Base-by-base conservation (phyloP, 2,113 vertebrate genomes). In the Irena cyanogastra region DNA sequence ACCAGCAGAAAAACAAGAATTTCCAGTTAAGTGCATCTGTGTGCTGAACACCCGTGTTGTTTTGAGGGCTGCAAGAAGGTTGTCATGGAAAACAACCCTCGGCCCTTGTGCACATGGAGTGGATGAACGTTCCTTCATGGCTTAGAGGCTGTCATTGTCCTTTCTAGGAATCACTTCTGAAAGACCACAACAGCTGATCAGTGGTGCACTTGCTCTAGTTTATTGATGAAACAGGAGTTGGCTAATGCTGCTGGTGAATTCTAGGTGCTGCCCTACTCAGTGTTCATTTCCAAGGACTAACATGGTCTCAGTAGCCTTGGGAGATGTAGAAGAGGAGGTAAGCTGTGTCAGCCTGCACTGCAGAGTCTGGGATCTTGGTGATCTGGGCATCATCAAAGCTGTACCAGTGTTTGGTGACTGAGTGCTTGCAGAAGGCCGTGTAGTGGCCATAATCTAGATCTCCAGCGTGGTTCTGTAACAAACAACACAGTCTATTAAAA, bases 401-500 rank as follows among this genome's bases (percentile, higher is more conserved):
- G 86, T 98, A 98, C 98, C 99, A 99, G 81, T 70, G 96, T 44
- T 91, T 89, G 49, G 97, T 97, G 49, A 94, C 50, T 0, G 97
- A 89, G 77, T 98, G 98, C 95, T 97, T 98, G 94, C 98, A 99
- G 97, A 98, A 98, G 1, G 99, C 98, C 0, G 98, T 99, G 95
- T 99, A 99, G 97, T 99, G 99, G 78, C 99, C 99, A 65, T 97
- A 96, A 39, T 99, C 98, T 89, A 99, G 96, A 79, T 98, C 97
- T n/a, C 98, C 99, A 63, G 91, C 94, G 12, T 99, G 99, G 94
- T 99, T 99, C 99, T 99, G 83, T 30, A 95, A 91, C 69, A 64
- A 94, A 80, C 57, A 64, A 19, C 30, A 80, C 3, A 9, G 27
- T 16, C 47, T 71, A 54, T 64, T 65, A 44, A 27, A 57, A 57